Base-by-base conservation (phyloP, 2,113 vertebrate genomes). In the Plestiodon gilberti region DNA sequence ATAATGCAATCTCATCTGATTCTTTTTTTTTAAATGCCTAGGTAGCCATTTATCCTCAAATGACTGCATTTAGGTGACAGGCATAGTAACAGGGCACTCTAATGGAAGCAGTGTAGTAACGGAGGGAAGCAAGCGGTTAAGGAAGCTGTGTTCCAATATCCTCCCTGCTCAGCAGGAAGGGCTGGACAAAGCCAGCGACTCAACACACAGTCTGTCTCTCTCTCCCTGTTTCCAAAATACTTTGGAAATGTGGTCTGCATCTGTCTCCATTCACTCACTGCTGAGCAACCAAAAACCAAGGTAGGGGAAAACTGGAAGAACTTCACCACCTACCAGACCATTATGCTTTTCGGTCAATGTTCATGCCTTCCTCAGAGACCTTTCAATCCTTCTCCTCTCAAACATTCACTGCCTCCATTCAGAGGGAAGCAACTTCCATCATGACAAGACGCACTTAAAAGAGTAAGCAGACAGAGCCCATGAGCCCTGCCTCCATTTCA, bases 181-280 rank as follows among this genome's bases (percentile, higher is more conserved):
- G 59, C 85, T 81, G 76, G 43, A 81, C 38, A 81, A 81, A 30
- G 59, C n/a, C 61, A 81, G 70, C 40, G 71, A 78, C 23, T 43
- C n/a, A 18, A 86, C 55, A 78, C 75, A 64, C 83, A 25, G 15
- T 57, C 14, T 25, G 25, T 28, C 4, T 20, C 15, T 69, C 14
- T 33, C 33, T 28, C 9, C 59, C 15, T 69, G 4, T 59, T 71
- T 79, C 52, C 76, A 59, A 69, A 18, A 6, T 30, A 59, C 35
- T 79, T 85, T 85, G 84, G 64, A 85, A 86, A 43, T 59, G 20
- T 22, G 33, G 77, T 64, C 61, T 65, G 70, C 33, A 81, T 75
- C 70, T 75, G 78, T 65, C 85, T 75, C 70, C 40, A 40, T 48
- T 71, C 11, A 30, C 18, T 48, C 35, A 52, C 40, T 73, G 38